Evolutionary conservation across 2,888 invertebrate genomes (phyloP).

Genomic region (Rhagonycha fulva): DNA sequence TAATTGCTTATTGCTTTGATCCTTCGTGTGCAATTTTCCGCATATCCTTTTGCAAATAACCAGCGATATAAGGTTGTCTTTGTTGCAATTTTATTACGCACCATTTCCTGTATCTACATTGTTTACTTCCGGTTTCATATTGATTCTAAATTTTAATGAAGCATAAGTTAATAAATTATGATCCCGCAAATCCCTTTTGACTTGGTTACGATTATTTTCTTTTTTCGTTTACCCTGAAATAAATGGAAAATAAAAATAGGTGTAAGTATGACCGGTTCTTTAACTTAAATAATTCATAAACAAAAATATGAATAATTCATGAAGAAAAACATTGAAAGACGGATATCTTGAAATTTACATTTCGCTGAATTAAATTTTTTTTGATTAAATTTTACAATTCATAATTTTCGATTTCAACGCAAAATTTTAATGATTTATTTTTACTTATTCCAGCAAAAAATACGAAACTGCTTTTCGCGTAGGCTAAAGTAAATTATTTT

Average conservation of each 20-base stretch:
- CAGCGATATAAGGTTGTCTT: constrained; percentile 5
- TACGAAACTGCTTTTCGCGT: background rate
- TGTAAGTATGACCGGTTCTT: too few species aligned
- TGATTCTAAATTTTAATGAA: background rate
- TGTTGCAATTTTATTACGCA: background rate
- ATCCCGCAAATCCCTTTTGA: background rate
- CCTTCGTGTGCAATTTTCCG: constrained; percentile 19
- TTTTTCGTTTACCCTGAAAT: background rate
- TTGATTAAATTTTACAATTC: background rate
- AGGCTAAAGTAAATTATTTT: background rate
- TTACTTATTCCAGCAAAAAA: background rate
- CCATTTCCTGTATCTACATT: background rate
- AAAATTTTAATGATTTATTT: background rate
- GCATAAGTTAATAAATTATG: background rate
- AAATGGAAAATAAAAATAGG: background rate
- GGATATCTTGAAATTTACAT: background rate
- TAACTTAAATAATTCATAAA: background rate
- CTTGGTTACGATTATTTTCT: background rate
- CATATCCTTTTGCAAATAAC: constrained; percentile 13
- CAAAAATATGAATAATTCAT: background rate
- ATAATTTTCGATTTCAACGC: background rate
- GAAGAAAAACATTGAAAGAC: background rate
- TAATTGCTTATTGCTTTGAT: constrained; percentile 23
- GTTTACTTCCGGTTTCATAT: background rate
- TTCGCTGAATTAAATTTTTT: background rate